These are phyloP conservation scores for Calyptomena viridis DNA, from an alignment of 2,113 vertebrate genomes.

Conservation along the genomic window DNA sequence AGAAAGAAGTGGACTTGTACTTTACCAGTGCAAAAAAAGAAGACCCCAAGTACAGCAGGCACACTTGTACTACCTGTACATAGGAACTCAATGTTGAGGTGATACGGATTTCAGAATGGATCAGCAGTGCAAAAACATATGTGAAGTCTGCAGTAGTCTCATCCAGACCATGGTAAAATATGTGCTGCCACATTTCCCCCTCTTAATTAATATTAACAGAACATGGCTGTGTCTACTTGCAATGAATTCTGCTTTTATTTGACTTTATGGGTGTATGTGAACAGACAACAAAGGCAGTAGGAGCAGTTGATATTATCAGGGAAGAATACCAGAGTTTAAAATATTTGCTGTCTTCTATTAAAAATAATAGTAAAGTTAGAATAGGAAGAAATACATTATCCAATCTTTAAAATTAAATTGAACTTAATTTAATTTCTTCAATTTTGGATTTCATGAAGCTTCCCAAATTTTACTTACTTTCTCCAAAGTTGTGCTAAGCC, in stretches of 20 bases:
- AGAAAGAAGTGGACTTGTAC: neutral
- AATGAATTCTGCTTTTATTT: neutral
- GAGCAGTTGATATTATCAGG: neutral
- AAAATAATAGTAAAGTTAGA: neutral
- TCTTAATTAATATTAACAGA: neutral
- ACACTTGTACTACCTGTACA: neutral
- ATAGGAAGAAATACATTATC: neutral
- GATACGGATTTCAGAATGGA: neutral
- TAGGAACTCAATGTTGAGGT: too few species aligned
- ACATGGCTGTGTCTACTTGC: neutral
- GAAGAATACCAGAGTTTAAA: neutral
- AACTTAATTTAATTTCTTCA: neutral
- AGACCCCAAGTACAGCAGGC: rapidly evolving
- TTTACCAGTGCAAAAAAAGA: neutral
- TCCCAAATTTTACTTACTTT: neutral
- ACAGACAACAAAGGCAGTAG: neutral
- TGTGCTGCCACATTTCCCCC: neutral
- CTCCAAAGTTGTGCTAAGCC: neutral
- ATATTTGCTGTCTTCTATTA: neutral
- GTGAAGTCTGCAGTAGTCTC: neutral
- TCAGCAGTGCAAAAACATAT: neutral
- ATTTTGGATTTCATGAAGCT: neutral
- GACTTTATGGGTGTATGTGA: neutral
- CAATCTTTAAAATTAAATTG: neutral
- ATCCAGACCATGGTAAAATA: neutral